Evolutionary conservation across 2,888 invertebrate species (phyloP).

Genomic region (Didymodactylos carnosus): DNA sequence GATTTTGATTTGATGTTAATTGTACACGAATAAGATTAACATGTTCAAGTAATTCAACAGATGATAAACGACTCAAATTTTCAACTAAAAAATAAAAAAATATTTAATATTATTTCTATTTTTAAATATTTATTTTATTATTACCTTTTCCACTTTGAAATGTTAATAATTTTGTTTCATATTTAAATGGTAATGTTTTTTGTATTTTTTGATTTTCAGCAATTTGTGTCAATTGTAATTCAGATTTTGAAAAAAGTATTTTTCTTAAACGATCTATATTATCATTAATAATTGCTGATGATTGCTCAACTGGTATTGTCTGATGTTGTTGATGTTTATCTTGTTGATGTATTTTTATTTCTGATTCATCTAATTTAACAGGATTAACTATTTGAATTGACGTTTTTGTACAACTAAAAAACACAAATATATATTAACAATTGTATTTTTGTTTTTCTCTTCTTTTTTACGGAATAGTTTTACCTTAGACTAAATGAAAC

Average conservation of each 20-base stretch:
- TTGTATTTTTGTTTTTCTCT: too few relatives aligned
- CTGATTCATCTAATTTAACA: background rate
- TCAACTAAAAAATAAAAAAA: background rate
- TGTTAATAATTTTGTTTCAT: conserved; percentile 3
- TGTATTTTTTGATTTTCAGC: conserved; percentile 9
- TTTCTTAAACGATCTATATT: background rate
- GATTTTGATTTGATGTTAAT: background rate
- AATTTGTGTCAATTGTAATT: conserved; percentile 6
- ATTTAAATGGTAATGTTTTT: conserved; percentile 8
- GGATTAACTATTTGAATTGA: background rate
- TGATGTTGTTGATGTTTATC: background rate
- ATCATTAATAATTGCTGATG: background rate
- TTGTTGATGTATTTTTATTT: background rate
- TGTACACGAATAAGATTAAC: background rate
- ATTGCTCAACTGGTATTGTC: background rate
- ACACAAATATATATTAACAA: too few relatives aligned
- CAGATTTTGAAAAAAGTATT: conserved; percentile 4
- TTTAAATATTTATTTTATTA: background rate
- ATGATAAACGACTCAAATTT: background rate
- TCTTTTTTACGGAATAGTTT: background rate
- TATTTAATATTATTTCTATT: background rate
- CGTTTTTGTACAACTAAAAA: background rate
- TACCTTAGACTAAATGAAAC: background rate
- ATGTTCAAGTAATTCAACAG: background rate
- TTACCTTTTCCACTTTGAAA: background rate